Conservation (phyloP, 1,140 invertebrate species). For the Rhopalosiphum maidis region DNA sequence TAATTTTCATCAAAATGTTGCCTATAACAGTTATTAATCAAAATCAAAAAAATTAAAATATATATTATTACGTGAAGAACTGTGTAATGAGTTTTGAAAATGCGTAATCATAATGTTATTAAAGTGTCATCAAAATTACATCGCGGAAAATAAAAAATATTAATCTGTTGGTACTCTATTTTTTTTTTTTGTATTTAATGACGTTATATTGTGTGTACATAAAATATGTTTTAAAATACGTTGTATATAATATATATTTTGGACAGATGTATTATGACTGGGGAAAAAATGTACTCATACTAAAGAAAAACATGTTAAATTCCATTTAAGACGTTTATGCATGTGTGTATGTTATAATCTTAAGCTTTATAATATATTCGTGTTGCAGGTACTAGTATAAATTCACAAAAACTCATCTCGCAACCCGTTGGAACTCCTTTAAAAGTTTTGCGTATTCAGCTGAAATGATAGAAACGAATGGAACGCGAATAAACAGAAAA, state of each 20-base stretch:
- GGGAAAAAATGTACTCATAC: background rate
- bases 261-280: background rate
- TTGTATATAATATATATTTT: background rate
- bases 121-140: background rate
- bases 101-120: background rate
- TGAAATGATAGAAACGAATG: background rate
- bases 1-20: background rate
- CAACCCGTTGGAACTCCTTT: background rate
- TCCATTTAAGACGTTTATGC: background rate
- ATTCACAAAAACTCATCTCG: slow-evolving; percentile 6
- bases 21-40: background rate
- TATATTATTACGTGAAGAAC: background rate
- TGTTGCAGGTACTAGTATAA: background rate
- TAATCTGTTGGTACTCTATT: background rate
- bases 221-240: background rate
- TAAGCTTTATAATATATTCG: background rate
- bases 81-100: background rate
- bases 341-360: background rate
- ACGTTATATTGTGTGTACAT: too few species aligned
- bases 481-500: background rate
- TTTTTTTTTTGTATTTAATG: too few species aligned
- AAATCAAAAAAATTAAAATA: background rate
- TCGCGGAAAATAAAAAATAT: background rate
- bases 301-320: background rate
- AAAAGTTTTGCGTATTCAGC: background rate